phyloP scores from a whole-genome alignment of 2,797 vertebrate species.

The Centropyge bicolor region DNA sequence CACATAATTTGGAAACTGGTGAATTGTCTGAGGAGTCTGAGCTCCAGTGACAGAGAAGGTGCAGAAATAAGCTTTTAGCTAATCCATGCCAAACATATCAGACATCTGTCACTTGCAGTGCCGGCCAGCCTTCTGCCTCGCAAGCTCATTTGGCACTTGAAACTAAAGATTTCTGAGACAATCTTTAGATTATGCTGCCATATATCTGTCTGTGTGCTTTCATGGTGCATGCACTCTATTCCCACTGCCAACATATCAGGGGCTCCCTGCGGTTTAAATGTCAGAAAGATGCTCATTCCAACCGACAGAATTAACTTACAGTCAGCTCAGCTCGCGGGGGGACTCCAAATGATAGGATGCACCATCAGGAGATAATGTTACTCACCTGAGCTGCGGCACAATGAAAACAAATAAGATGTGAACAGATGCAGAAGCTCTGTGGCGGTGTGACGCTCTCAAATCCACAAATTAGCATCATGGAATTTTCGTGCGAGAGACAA shows the following conservation, averaged over 20 bases:
- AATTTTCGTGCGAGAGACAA: constrained; percentile 33
- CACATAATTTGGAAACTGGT: constrained; percentile 67
- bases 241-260: constrained; percentile 54
- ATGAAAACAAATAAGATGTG: constrained; percentile 58
- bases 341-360: constrained; percentile 68
- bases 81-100: constrained; percentile 83
- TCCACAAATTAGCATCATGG: constrained; percentile 35
- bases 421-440: constrained; percentile 56
- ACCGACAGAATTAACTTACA: constrained; percentile 78
- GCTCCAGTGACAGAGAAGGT: constrained; percentile 75
- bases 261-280: constrained; percentile 78
- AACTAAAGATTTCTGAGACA: constrained; percentile 73
- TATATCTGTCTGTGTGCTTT: constrained; percentile 52
- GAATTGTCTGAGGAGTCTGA: constrained; percentile 74
- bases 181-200: constrained; percentile 73
- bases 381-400: constrained; percentile 69
- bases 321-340: constrained; percentile 60
- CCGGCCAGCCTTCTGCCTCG: constrained; percentile 73
- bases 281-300: constrained; percentile 77
- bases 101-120: constrained; percentile 84
- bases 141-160: constrained; percentile 72
- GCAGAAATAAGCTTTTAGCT: constrained; percentile 82
- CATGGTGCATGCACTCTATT: constrained; percentile 52
- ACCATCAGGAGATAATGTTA: constrained; percentile 70
- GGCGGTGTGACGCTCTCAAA: constrained; percentile 56